Evolutionary conservation across 2,797 vertebrate genomes (phyloP).

Genomic region (Neoniphon sammara): DNA sequence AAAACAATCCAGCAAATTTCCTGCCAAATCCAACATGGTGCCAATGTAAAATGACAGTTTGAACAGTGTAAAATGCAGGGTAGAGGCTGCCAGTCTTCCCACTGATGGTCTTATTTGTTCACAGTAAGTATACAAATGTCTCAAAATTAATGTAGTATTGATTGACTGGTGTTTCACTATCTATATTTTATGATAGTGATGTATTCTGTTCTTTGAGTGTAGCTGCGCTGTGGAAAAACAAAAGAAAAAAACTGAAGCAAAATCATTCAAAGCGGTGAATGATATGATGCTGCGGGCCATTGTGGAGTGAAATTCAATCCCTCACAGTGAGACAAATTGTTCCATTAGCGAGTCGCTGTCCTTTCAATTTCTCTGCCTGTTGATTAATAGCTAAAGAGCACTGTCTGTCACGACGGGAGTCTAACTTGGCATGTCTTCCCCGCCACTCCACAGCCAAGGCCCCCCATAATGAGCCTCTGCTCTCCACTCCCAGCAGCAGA

Average conservation of each 20-base stretch:
- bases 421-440: conserved; percentile 58
- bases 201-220: not conserved
- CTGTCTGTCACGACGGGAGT: conserved; percentile 67
- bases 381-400: conserved; percentile 76
- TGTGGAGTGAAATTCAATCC: conserved; percentile 52
- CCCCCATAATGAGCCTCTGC: conserved; percentile 52
- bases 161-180: not conserved
- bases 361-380: conserved; percentile 70
- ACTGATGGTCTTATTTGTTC: no score
- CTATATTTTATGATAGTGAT: not conserved
- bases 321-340: conserved; percentile 73
- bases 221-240: conserved; percentile 24
- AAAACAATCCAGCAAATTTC: not conserved
- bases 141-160: no score
- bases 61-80: not conserved
- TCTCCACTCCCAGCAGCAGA: conserved; percentile 47
- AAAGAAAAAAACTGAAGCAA: conserved; percentile 18
- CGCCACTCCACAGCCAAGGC: conserved; percentile 49
- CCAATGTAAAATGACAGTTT: conserved; percentile 2
- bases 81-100: not conserved
- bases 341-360: conserved; percentile 67
- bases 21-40: conserved; percentile 1
- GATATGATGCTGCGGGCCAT: conserved; percentile 43
- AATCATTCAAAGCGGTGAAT: conserved; percentile 26
- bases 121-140: no score